Evolutionary conservation across 2,888 invertebrate genomes (phyloP), one percentile per base, ranked within the genome.

Genomic region (Cacoxenus indagator): DNA sequence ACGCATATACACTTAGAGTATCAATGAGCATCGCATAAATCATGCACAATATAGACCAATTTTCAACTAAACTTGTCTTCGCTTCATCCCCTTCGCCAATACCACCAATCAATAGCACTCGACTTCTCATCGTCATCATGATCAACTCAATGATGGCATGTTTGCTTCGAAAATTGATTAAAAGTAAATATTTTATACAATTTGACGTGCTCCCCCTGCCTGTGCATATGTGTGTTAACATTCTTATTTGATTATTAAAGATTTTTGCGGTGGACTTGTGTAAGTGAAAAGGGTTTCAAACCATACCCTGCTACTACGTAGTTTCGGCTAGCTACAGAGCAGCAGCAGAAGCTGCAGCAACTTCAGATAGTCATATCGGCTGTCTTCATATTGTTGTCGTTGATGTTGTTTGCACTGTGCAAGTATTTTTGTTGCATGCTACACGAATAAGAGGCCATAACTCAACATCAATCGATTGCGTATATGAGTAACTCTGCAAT

Each of bases 41-140:
- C 85, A 83, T 84, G 85, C 85, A 85, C 85, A 83, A 85, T 83
- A 85, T 83, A 84, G 85, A 76, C 76, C 81, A 84, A 84, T 81
- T 77, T 83, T 81, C 79, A 83, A 85, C 84, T 84, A 78, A 77
- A 77, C 22, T 17, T 22, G 22, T 22, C 4, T 22, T 17, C 48
- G n/a, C 48, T 48, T 19, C 17, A 17, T 19, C 1, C 48, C 48
- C 48, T 48, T 17, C 17, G 4, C 4, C 22, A 22, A 19, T 22
- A 22, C 51, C 2, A 6, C 14, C 14, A 1, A 14, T 19, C 22
- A 48, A 8, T 17, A 48, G 17, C 51, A 6, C 51, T 9, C 51
- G 9, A 4, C 22, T 4, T 51, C 37, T 11, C 37, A 11, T 37
- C 14, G 0, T 9, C 1, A n/a, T 5, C 31, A 31, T 31, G 9